Evolutionary conservation across 37 sponge, comb jelly and placozoan genomes (phyloP), one percentile per base, ranked within the genome.

Genomic region (Cladorhizidae sp.): DNA sequence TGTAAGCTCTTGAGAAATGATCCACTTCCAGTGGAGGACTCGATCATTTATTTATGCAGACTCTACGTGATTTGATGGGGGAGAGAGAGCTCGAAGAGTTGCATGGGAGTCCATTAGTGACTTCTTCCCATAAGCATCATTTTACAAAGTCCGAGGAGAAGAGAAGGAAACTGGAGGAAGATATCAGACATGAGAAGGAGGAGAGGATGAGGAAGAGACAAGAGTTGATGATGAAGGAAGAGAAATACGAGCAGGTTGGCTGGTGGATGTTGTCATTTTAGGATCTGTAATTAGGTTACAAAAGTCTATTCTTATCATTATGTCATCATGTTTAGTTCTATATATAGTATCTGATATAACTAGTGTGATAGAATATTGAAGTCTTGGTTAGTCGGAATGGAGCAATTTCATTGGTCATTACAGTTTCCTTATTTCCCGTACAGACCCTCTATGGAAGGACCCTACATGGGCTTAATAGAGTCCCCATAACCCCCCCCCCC

Each of bases 31-130:
- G 64, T n/a, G 12, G 5, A 36, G 39, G 3, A 35, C 12, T 40
- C 41, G 20, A 9, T 50, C n/a, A 15, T 26, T 15, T 31, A 3
- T 35, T 31, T 43, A 1, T 36, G 0, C 37, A 83, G 89, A 89
- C 89, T 15, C 70, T 84, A 7, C 80, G 79, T 65, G 89, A 83
- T 51, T 32, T 89, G 32, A 88, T 88, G 77, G 83, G 72, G 2
- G 70, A 82, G 11, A 43, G 67, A 0, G 83, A 81, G 52, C 43
- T 82, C 5, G 55, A 76, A 54, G 40, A 75, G 33, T 33, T 82
- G 39, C 64, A 62, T 18, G 20, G 28, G 17, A 29, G 11, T 23
- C 7, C 62, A 21, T 28, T 7, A 61, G 33, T 25, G 31, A n/a
- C 18, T 0, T 31, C 57, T 31, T 20, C 40, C 21, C 50, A 54